Evolutionary conservation across 2,888 invertebrate genomes (phyloP), one percentile per base, ranked within the genome.

Genomic region (Tenthredo mesomela): DNA sequence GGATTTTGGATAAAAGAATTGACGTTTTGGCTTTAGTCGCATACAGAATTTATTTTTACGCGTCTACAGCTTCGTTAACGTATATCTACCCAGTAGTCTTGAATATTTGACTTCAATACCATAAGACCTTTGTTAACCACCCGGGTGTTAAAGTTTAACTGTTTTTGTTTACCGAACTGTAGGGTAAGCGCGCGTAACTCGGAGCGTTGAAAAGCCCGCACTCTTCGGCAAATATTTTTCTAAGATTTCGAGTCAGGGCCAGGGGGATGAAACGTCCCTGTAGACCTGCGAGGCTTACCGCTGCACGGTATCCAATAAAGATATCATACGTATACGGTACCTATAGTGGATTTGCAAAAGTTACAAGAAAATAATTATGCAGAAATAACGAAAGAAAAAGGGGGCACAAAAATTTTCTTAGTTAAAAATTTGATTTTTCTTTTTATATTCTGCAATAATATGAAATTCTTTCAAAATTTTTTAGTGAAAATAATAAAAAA

Each of bases 61-160:
- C 7, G n/a, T 47, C 9, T n/a, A 21, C 6, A 21, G 58, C 6
- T 54, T n/a, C n/a, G n/a, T n/a, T 29, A 2, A 29, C 1, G 29
- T 2, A 29, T 29, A 29, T 29, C 29, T 29, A 29, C 29, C 1
- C 29, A 29, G 18, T 7, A 25, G 9, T 21, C 25, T 1, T 61
- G 61, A 25, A 61, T 25, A 25, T 67, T 67, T 67, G 67, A 67
- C 67, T 67, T 61, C 61, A 25, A 33, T 6, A 61, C 25, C 29
- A 37, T 37, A 6, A 33, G 67, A 33, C 67, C 33, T 33, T 67
- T 67, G 67, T 67, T 67, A 67, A 67, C 67, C n/a, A n/a, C n/a
- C n/a, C 67, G 67, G 25, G 67, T 67, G 67, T 67, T 67, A 73
- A 73, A 43, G 43, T 73, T 73, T 73, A n/a, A 73, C 73, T 73